Percentiles rank a stretch among this genome's conserved stretches.
Evolutionary conservation across 2,113 vertebrate species (phyloP).

Genomic region (Corythoichthys intestinalis): DNA sequence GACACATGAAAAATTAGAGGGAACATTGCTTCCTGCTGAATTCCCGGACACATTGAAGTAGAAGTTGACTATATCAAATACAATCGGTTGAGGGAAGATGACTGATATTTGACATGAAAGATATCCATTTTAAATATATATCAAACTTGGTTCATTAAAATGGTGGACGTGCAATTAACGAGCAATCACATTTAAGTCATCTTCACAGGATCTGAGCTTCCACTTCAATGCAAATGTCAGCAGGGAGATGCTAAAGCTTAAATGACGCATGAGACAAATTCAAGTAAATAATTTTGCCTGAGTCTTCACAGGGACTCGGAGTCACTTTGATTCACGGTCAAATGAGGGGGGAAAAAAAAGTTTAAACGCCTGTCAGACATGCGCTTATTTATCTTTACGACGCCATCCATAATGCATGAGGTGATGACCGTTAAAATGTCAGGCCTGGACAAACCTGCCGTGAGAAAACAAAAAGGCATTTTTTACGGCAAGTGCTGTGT

Average conservation of each 20-base stretch:
- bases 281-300: not conserved
- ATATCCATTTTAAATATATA: not conserved
- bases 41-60: not conserved
- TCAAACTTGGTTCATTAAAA: not conserved
- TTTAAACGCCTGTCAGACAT: slow-evolving; percentile 2
- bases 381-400: not conserved
- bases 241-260: not conserved
- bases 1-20: no score
- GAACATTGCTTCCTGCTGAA: not conserved
- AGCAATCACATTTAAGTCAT: not conserved
- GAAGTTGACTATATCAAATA: not conserved
- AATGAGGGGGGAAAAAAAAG: not conserved
- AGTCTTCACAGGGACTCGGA: not conserved
- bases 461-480: not conserved
- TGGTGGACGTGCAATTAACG: not conserved
- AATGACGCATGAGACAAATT: not conserved
- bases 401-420: slow-evolving; percentile 5
- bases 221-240: not conserved
- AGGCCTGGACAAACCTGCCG: not conserved
- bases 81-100: not conserved
- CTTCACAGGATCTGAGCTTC: not conserved
- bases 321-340: slow-evolving; percentile 6
- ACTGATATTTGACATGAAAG: not conserved
- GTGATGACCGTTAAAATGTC: slow-evolving; percentile 6
- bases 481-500: not conserved